These are phyloP conservation scores for Oncorhynchus kisutch DNA, from an alignment of 2,113 vertebrate species.

Conservation along the genomic window DNA sequence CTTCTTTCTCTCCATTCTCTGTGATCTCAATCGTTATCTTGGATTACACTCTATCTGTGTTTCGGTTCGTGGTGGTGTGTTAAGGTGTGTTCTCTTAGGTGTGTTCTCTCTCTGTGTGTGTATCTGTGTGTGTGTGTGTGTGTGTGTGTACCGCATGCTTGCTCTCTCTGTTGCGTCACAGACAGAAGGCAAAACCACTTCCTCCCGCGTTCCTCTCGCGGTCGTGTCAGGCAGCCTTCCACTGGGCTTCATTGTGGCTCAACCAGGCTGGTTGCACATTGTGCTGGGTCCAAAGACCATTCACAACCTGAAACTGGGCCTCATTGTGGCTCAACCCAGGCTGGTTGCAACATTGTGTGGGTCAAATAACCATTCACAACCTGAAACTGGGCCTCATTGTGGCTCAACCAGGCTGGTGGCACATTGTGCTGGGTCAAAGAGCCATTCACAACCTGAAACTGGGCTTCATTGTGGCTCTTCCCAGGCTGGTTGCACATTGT, in stretches of 20 bases:
- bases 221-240: slow-evolving; percentile 29
- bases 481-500: too few species aligned
- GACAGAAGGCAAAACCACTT: slow-evolving; percentile 14
- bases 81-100: neutral
- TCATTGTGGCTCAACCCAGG: too few species aligned
- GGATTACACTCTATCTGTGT: slow-evolving; percentile 1
- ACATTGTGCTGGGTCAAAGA: too few species aligned
- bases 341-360: too few species aligned
- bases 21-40: neutral
- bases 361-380: too few species aligned
- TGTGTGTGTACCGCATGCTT: neutral
- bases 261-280: neutral
- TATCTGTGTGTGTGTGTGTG: too few species aligned
- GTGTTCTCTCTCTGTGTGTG: neutral
- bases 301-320: too few species aligned
- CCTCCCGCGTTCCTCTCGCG: slow-evolving; percentile 14
- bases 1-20: neutral
- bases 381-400: too few species aligned
- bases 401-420: too few species aligned
- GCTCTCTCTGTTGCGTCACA: slow-evolving; percentile 23
- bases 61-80: slow-evolving; percentile 18
- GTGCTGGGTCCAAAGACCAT: neutral
- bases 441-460: too few species aligned
- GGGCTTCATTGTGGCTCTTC: too few species aligned
- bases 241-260: slow-evolving; percentile 13